A percentile compares a stretch with the other conserved stretches of the same genome.
Conservation (phyloP, 2,113 vertebrate genomes). For the Anolis sagrei region DNA sequence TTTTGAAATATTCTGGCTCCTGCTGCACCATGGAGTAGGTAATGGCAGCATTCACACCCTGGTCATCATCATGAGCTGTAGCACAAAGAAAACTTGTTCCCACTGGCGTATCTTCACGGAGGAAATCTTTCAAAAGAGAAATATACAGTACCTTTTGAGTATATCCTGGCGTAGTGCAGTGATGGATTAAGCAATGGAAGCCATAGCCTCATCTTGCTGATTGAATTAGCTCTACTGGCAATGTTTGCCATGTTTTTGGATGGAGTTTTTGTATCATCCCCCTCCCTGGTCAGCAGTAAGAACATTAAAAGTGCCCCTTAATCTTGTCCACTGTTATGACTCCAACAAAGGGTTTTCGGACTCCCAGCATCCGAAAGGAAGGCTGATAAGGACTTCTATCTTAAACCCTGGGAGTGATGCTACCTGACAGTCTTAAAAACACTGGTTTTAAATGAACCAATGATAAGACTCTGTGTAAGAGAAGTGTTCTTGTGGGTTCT, state of each 20-base stretch:
- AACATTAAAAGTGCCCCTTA: background rate
- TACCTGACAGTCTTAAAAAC: background rate
- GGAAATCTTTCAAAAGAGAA: slow-evolving; percentile 80
- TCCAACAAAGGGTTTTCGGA: background rate
- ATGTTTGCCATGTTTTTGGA: too few relatives aligned
- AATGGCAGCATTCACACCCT: slow-evolving; percentile 87
- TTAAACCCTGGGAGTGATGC: background rate
- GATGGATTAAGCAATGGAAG: background rate
- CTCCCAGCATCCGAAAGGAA: background rate
- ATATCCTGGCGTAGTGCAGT: slow-evolving; percentile 7
- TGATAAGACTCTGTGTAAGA: background rate
- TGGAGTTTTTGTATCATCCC: too few relatives aligned
- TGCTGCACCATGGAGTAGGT: slow-evolving; percentile 83
- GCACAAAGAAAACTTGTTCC: slow-evolving; percentile 87
- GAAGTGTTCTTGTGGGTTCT: background rate
- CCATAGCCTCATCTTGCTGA: background rate
- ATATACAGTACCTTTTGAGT: slow-evolving; percentile 30
- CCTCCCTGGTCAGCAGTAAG: background rate
- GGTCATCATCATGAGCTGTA: slow-evolving; percentile 87
- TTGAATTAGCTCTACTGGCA: background rate
- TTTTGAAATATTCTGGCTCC: slow-evolving; percentile 84
- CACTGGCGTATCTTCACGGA: slow-evolving; percentile 84
- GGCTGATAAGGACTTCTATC: background rate
- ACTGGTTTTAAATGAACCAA: background rate
- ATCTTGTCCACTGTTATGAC: background rate